phyloP scores from a whole-genome alignment of 2,797 vertebrate species.

The Channallabes apus region DNA sequence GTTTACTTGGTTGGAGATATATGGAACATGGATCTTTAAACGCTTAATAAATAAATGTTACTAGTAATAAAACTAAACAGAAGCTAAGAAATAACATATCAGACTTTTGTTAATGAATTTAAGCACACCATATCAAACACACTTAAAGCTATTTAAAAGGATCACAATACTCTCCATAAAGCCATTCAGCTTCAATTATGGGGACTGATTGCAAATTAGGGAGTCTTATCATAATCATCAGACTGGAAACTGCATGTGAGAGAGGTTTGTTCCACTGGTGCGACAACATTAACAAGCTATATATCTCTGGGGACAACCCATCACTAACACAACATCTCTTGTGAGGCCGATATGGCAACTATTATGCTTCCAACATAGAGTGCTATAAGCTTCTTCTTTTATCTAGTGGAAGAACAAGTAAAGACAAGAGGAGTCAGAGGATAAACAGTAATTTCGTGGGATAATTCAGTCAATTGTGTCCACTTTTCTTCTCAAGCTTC shows the following conservation, averaged over 20 bases:
- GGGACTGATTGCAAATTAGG: slow-evolving; percentile 75
- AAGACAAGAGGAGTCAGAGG: slow-evolving; percentile 29
- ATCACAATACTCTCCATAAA: slow-evolving; percentile 70
- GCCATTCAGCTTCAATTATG: slow-evolving; percentile 75
- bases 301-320: slow-evolving; percentile 38
- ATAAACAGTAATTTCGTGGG: background rate
- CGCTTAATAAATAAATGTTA: background rate
- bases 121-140: slow-evolving; percentile 67
- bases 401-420: slow-evolving; percentile 17
- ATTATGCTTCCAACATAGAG: slow-evolving; percentile 17
- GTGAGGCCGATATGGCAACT: slow-evolving; percentile 33
- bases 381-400: slow-evolving; percentile 7
- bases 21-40: background rate
- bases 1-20: background rate
- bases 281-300: slow-evolving; percentile 28
- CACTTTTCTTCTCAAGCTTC: no score
- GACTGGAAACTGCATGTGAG: slow-evolving; percentile 58
- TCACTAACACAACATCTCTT: slow-evolving; percentile 38
- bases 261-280: slow-evolving; percentile 36
- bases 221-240: slow-evolving; percentile 71
- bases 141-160: slow-evolving; percentile 72
- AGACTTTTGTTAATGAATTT: slow-evolving; percentile 64
- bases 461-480: no score
- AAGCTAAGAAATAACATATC: slow-evolving; percentile 59
- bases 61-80: slow-evolving; percentile 49